Conservation (phyloP, 2,797 vertebrate species). For the Sandelia bainsii region DNA sequence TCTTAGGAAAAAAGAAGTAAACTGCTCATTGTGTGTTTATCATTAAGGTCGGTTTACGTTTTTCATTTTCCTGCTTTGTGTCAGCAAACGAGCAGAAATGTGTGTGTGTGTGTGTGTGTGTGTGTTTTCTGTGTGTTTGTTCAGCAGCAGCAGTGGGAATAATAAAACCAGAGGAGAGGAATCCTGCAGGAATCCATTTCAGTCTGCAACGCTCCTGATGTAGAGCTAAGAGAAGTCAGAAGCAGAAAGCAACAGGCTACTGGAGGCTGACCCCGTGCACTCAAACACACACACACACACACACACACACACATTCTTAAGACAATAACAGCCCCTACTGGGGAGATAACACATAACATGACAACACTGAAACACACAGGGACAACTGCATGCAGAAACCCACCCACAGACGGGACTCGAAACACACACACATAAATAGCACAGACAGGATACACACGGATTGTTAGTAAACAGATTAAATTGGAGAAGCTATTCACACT, state of each 20-base stretch:
- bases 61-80: slow-evolving; percentile 38
- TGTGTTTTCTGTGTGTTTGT: slow-evolving; percentile 32
- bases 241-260: slow-evolving; percentile 78
- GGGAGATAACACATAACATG: slow-evolving; percentile 67
- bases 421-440: slow-evolving; percentile 34
- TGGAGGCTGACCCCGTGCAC: slow-evolving; percentile 55
- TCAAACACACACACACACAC: background rate
- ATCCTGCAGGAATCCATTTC: slow-evolving; percentile 74
- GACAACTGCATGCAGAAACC: slow-evolving; percentile 39
- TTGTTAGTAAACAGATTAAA: slow-evolving; percentile 73
- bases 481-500: slow-evolving; percentile 58
- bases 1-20: slow-evolving; percentile 11
- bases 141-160: slow-evolving; percentile 58
- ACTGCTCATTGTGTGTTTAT: slow-evolving; percentile 16
- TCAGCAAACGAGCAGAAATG: slow-evolving; percentile 26
- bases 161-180: slow-evolving; percentile 66
- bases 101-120: slow-evolving; percentile 24
- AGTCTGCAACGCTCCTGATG: slow-evolving; percentile 74
- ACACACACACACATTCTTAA: slow-evolving; percentile 46
- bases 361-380: slow-evolving; percentile 39
- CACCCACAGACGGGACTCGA: slow-evolving; percentile 36
- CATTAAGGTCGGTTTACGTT: slow-evolving; percentile 22
- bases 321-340: slow-evolving; percentile 77
- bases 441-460: slow-evolving; percentile 53
- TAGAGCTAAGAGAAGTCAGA: slow-evolving; percentile 60